Evolutionary conservation across 2,113 vertebrate genomes (phyloP).

Genomic region (Thamnaconus septentrionalis): DNA sequence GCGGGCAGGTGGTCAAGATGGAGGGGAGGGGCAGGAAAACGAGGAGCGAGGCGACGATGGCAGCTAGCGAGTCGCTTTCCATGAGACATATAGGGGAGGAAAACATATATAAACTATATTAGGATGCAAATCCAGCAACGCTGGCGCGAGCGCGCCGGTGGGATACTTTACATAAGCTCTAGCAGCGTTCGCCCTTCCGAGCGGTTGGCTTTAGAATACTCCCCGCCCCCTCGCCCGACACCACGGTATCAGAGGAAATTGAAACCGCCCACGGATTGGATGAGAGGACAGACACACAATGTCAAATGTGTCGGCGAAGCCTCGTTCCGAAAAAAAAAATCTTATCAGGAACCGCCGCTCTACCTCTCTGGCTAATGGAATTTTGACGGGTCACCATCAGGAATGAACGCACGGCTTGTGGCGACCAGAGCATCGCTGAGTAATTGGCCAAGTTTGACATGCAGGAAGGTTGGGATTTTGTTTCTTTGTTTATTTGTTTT

Average conservation of each 20-base stretch:
- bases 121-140: slow-evolving; percentile 52
- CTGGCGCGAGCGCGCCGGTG: slow-evolving; percentile 11
- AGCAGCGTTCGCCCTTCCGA: slow-evolving; percentile 51
- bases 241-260: slow-evolving; percentile 56
- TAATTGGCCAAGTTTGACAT: slow-evolving; percentile 63
- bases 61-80: slow-evolving; percentile 24
- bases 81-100: slow-evolving; percentile 23
- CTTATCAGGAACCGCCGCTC: slow-evolving; percentile 27
- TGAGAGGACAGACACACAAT: slow-evolving; percentile 29
- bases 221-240: slow-evolving; percentile 23
- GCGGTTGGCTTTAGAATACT: slow-evolving; percentile 31
- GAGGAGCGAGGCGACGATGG: not conserved
- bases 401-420: slow-evolving; percentile 63
- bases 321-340: slow-evolving; percentile 56
- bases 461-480: slow-evolving; percentile 29
- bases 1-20: slow-evolving; percentile 47
- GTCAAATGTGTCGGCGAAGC: slow-evolving; percentile 38
- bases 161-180: slow-evolving; percentile 55
- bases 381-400: slow-evolving; percentile 64
- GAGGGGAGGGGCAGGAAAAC: slow-evolving; percentile 26
- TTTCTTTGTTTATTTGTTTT: slow-evolving; percentile 8
- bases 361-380: slow-evolving; percentile 59
- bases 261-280: slow-evolving; percentile 39
- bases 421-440: slow-evolving; percentile 63
- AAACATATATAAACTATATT: slow-evolving; percentile 7